Percentiles rank a stretch among this genome's conserved stretches.
These are phyloP conservation scores for Macropis europaea DNA, from an alignment of 2,888 invertebrate genomes.

Conservation along the genomic window DNA sequence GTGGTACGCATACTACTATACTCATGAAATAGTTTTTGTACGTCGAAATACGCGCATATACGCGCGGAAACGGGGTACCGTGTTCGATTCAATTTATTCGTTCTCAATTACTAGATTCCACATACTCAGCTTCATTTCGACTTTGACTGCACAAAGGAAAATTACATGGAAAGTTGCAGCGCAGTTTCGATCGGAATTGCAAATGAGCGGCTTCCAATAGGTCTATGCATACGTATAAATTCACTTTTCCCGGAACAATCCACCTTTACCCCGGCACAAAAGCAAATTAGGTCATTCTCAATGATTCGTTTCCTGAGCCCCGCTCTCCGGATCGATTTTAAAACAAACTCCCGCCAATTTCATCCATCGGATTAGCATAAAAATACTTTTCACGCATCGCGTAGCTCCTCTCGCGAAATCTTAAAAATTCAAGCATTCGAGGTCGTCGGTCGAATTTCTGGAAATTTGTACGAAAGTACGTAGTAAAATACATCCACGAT, in stretches of 20 bases:
- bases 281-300: constrained; percentile 36
- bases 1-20: neutral
- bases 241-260: constrained; percentile 32
- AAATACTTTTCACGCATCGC: too few species aligned
- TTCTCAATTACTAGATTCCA: constrained; percentile 40
- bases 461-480: too few species aligned
- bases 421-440: too few species aligned
- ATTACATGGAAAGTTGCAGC: constrained; percentile 44
- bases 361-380: neutral
- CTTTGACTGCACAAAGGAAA: constrained; percentile 38
- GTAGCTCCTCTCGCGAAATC: too few species aligned
- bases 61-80: neutral
- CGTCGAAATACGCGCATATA: constrained; percentile 6
- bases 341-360: constrained; percentile 26
- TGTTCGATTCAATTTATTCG: constrained; percentile 21
- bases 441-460: constrained; percentile 55
- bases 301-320: constrained; percentile 21
- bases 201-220: constrained; percentile 20
- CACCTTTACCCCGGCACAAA: constrained; percentile 1
- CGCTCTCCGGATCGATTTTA: neutral
- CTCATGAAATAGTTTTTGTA: neutral
- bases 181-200: constrained; percentile 45
- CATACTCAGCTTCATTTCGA: constrained; percentile 35
- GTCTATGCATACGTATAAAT: constrained; percentile 34
- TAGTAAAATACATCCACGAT: too few species aligned